Evolutionary conservation across 2,888 invertebrate genomes (phyloP).

Genomic region (Cremastobaeus sp.): DNA sequence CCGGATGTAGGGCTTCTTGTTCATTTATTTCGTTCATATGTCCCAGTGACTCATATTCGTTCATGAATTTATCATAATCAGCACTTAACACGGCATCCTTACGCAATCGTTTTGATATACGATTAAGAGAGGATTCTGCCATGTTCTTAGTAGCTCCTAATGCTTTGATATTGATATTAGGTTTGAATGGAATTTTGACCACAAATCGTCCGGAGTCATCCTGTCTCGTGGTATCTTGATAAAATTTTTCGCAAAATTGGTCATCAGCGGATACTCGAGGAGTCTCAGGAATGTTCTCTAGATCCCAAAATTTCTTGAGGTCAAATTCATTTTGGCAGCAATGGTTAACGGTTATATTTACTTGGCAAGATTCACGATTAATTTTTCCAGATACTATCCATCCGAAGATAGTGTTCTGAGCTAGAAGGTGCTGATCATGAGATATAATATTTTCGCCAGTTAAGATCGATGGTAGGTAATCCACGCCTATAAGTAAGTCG

Average conservation of each 20-base stretch:
- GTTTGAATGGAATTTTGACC: neutral
- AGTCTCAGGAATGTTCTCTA: neutral
- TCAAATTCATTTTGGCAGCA: too few species aligned
- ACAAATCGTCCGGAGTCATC: neutral
- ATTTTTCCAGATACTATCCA: too few species aligned
- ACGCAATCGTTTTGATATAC: neutral
- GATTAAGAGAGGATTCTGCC: neutral
- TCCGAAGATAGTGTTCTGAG: too few species aligned
- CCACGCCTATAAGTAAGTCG: too few species aligned
- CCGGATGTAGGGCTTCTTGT: too few species aligned
- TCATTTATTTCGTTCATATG: neutral
- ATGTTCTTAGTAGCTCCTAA: neutral
- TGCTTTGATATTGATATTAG: neutral
- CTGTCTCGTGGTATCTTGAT: neutral
- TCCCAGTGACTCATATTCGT: neutral
- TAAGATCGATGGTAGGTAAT: too few species aligned
- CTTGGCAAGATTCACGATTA: too few species aligned
- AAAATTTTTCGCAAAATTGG: conserved; percentile 1
- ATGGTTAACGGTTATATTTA: too few species aligned
- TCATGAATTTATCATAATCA: neutral
- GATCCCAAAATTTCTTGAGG: too few species aligned
- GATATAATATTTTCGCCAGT: too few species aligned
- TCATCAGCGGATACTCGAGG: neutral
- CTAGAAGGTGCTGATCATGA: too few species aligned
- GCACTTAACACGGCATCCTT: neutral